Base-by-base conservation (phyloP, 2,113 vertebrate genomes). In the Varanus salvator region DNA sequence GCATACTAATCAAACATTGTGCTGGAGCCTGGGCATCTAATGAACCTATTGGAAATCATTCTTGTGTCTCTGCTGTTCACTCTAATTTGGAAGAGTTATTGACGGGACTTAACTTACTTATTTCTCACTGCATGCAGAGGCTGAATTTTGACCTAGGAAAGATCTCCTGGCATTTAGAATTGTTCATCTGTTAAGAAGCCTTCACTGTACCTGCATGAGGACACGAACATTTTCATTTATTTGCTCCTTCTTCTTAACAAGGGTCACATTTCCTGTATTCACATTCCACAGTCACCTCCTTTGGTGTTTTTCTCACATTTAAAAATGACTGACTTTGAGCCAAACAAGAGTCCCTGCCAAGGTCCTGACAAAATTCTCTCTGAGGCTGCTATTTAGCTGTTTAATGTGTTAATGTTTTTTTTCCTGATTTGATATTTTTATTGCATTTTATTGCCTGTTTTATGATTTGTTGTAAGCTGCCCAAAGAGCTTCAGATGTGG, bases 161-260 rank as follows among this genome's bases (percentile, higher is more conserved):
- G 60, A 34, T 85, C 87, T 84, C 1, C 0, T n/a, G 83, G 92
- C 89, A 2, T 68, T 92, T 94, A 8, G 0, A 90, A 92, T 87
- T 96, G 95, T 95, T 95, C 93, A 94, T 84, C 87, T 95, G 93
- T 1, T 95, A 93, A 52, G 29, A 80, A 74, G 48, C 92, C 90
- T 89, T 86, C 48, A 3, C 52, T 0, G 0, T 38, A 89, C 84
- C 82, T 95, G 87, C 54, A 83, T 84, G 71, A 21, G 90, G 87
- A 71, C 84, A 60, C 82, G 5, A 27, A 88, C 50, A 81, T 91
- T 94, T 92, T 86, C 76, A 90, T 21, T 83, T 86, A 84, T 82
- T 89, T 91, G 87, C 72, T 64, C 38, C 81, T 4, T 66, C 83
- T 27, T 84, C 71, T 50, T 78, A 50, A 31, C 57, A 74, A 88